Evolutionary conservation across 37 sponge, comb jelly and placozoan species (phyloP).

Genomic region (Petrosia ficiformis): DNA sequence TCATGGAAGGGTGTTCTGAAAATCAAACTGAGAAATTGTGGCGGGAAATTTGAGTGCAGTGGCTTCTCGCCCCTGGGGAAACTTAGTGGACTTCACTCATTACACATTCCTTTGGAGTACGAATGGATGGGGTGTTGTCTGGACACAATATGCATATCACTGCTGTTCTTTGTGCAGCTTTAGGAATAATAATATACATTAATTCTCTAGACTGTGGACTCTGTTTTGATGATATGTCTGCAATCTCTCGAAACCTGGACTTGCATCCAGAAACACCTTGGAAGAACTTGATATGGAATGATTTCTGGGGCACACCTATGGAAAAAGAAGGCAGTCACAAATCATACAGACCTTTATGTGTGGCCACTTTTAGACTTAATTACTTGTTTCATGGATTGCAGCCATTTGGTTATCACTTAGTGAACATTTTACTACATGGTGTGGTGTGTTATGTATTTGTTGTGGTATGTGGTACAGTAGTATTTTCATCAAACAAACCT

Average conservation of each 20-base stretch:
- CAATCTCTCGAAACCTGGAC: constrained; percentile 75
- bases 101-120: too few species aligned
- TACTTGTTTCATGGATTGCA: constrained; percentile 72
- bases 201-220: constrained; percentile 70
- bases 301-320: constrained; percentile 98
- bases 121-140: too few species aligned
- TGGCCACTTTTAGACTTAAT: constrained; percentile 87
- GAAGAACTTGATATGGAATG: constrained; percentile 73
- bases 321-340: constrained; percentile 82
- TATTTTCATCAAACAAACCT: not conserved
- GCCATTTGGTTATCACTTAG: constrained; percentile 88
- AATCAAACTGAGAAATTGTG: too few species aligned
- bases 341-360: constrained; percentile 89
- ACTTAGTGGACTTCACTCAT: too few species aligned
- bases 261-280: constrained; percentile 65
- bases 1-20: too few species aligned
- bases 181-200: constrained; percentile 48
- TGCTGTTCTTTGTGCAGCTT: constrained; percentile 24
- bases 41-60: too few species aligned
- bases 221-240: constrained; percentile 87
- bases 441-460: constrained; percentile 75
- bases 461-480: constrained; percentile 29
- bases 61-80: too few species aligned
- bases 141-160: too few species aligned
- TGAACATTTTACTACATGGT: constrained; percentile 85